Conservation (phyloP, 2,113 vertebrate genomes). For the Tichodroma muraria region DNA sequence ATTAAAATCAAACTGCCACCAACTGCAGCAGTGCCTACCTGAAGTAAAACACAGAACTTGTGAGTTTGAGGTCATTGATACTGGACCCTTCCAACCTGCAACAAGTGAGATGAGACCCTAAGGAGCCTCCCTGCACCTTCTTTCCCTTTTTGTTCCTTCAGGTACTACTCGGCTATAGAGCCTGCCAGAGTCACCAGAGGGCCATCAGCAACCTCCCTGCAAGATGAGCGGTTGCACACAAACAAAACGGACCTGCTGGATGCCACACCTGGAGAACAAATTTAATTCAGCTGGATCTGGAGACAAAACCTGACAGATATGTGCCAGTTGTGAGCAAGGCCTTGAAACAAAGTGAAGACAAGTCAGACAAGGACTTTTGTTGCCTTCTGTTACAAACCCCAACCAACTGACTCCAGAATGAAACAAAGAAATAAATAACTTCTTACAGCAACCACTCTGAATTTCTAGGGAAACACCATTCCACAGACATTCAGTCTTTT, state of each 20-base stretch:
- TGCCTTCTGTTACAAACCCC: neutral
- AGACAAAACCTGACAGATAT: neutral
- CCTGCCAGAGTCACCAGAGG: neutral
- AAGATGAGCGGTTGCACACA: rapidly evolving
- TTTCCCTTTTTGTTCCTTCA: neutral
- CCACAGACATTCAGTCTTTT: neutral
- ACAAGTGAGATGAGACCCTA: neutral
- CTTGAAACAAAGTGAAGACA: neutral
- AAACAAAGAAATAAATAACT: neutral
- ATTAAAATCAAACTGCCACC: neutral
- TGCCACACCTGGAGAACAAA: neutral
- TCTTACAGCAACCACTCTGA: neutral
- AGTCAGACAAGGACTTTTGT: neutral
- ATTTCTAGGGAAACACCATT: neutral
- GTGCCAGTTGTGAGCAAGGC: neutral
- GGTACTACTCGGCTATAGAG: rapidly evolving
- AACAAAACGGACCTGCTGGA: neutral
- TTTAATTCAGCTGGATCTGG: neutral
- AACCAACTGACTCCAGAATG: neutral
- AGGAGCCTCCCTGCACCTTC: neutral
- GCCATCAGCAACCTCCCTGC: neutral
- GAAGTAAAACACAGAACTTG: neutral
- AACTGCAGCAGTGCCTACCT: neutral
- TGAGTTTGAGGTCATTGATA: neutral
- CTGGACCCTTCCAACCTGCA: neutral